Conservation (phyloP, 2,113 vertebrate genomes). For the Pseudopipra pipra region DNA sequence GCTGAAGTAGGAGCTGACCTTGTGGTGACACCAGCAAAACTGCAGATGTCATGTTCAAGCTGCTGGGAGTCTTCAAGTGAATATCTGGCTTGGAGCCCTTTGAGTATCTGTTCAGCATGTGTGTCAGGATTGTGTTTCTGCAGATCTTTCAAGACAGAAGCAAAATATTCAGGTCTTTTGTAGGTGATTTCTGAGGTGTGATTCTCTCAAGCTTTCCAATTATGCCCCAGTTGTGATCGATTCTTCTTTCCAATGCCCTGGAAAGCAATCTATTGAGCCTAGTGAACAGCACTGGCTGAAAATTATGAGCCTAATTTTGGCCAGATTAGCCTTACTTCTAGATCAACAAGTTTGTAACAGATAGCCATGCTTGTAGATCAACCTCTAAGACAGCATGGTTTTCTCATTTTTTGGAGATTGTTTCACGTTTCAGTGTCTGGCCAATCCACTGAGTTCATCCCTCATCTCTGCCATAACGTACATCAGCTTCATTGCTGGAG, state of each 20-base stretch:
- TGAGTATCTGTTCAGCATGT: background rate
- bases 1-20: background rate
- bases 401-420: background rate
- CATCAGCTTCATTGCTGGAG: background rate
- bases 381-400: background rate
- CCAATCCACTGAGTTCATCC: background rate
- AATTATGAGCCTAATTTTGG: background rate
- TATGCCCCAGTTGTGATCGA: background rate
- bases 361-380: background rate
- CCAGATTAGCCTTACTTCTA: background rate
- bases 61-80: background rate
- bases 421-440: background rate
- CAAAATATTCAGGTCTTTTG: background rate
- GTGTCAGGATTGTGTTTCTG: background rate
- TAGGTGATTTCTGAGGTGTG: background rate
- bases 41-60: background rate
- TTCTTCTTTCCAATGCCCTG: background rate
- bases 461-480: background rate
- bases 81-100: background rate
- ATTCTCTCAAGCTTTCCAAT: background rate
- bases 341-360: background rate
- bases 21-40: background rate
- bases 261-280: background rate
- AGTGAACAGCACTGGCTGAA: background rate
- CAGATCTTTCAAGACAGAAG: background rate